Evolutionary conservation across 1,140 invertebrate genomes (phyloP).

Genomic region (Aphidius gifuensis): DNA sequence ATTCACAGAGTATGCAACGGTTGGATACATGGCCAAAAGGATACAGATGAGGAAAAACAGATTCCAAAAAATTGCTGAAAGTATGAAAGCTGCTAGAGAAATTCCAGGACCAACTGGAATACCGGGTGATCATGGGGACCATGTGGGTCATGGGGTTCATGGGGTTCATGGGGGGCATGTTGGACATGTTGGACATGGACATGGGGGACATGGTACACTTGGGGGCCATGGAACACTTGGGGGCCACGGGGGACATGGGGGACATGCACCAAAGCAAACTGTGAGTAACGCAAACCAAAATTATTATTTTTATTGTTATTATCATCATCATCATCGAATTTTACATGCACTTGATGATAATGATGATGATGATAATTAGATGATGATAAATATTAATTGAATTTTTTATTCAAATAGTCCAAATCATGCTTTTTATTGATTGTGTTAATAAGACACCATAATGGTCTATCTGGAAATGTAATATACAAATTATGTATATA

Average conservation of each 20-base stretch:
- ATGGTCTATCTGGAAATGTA: too few species aligned
- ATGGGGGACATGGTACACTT: slow-evolving; percentile 54
- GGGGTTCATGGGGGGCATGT: too few species aligned
- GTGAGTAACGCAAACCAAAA: slow-evolving; percentile 60
- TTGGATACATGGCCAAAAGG: slow-evolving; percentile 92
- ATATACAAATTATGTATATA: too few species aligned
- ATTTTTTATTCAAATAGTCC: too few species aligned
- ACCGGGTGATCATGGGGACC: slow-evolving; percentile 61
- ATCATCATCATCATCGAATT: too few species aligned
- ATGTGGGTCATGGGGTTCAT: slow-evolving; percentile 31
- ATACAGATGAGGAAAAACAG: slow-evolving; percentile 93
- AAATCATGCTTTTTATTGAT: too few species aligned
- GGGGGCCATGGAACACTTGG: slow-evolving; percentile 65
- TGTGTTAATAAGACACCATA: too few species aligned
- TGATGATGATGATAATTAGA: too few species aligned
- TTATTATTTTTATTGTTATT: background rate
- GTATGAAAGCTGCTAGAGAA: slow-evolving; percentile 78
- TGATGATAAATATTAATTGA: too few species aligned
- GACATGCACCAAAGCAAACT: slow-evolving; percentile 74
- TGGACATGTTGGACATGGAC: too few species aligned
- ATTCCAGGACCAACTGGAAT: slow-evolving; percentile 61
- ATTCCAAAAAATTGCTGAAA: slow-evolving; percentile 86
- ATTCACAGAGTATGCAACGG: slow-evolving; percentile 83
- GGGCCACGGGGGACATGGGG: slow-evolving; percentile 57
- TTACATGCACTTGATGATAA: too few species aligned